Percentiles rank a stretch among this genome's conserved stretches.
Evolutionary conservation across 2,113 vertebrate genomes (phyloP).

Genomic region (Dunckerocampus dactyliophorus): DNA sequence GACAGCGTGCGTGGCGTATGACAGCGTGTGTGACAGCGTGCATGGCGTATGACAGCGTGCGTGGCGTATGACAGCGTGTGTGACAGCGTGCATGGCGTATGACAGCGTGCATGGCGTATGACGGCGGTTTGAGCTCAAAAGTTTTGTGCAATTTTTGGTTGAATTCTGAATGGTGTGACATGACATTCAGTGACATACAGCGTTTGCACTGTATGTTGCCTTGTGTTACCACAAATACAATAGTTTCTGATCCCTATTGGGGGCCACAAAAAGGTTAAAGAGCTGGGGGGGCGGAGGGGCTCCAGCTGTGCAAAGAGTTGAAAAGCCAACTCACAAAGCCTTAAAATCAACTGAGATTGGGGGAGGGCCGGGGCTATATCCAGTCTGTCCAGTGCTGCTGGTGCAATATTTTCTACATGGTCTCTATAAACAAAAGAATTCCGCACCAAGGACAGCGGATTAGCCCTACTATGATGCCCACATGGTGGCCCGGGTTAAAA

Average conservation of each 20-base stretch:
- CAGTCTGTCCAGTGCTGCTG: slow-evolving; percentile 31
- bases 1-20: no score
- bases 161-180: no score
- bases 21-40: no score
- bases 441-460: slow-evolving; percentile 76
- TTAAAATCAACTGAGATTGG: slow-evolving; percentile 35
- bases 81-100: no score
- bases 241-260: slow-evolving; percentile 29
- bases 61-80: no score
- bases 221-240: slow-evolving; percentile 44
- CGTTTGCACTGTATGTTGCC: no score
- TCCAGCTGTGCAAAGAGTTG: slow-evolving; percentile 32
- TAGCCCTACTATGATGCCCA: slow-evolving; percentile 75
- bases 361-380: slow-evolving; percentile 42
- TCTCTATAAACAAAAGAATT: slow-evolving; percentile 75
- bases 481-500: slow-evolving; percentile 83
- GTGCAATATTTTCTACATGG: slow-evolving; percentile 45
- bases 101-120: not conserved
- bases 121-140: no score
- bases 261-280: slow-evolving; percentile 18
- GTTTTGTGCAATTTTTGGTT: no score
- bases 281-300: slow-evolving; percentile 3
- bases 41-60: no score
- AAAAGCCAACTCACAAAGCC: slow-evolving; percentile 39
- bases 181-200: no score